phyloP scores from a whole-genome alignment of 2,888 invertebrate species.

The Xestia rhomboidea region DNA sequence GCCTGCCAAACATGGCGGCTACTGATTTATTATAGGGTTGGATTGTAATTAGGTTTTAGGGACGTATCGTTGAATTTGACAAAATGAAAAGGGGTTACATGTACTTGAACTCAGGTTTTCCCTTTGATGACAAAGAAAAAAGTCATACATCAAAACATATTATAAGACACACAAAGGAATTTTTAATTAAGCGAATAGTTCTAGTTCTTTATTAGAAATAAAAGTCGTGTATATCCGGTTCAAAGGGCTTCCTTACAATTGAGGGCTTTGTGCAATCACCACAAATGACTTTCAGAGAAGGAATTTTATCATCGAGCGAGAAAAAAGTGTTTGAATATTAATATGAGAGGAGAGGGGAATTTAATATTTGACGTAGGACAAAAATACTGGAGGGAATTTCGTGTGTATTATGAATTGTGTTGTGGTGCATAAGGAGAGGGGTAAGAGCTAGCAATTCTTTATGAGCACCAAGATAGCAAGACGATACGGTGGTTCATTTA shows the following conservation, averaged over 20 bases:
- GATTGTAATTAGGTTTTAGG: slow-evolving; percentile 6
- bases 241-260: slow-evolving; percentile 70
- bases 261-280: slow-evolving; percentile 82
- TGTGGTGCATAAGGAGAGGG: slow-evolving; percentile 70
- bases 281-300: slow-evolving; percentile 78
- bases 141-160: slow-evolving; percentile 2
- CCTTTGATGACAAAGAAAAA: slow-evolving; percentile 16
- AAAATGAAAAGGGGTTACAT: background rate
- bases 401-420: slow-evolving; percentile 80
- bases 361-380: slow-evolving; percentile 83
- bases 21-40: slow-evolving; percentile 33
- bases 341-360: slow-evolving; percentile 79
- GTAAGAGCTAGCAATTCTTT: slow-evolving; percentile 76
- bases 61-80: background rate
- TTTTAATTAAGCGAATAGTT: slow-evolving; percentile 66
- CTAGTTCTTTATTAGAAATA: slow-evolving; percentile 60
- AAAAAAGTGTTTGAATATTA: slow-evolving; percentile 83
- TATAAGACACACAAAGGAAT: slow-evolving; percentile 18
- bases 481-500: slow-evolving; percentile 22
- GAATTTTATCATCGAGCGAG: slow-evolving; percentile 74
- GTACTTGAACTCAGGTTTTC: background rate
- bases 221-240: slow-evolving; percentile 63
- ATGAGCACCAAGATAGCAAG: slow-evolving; percentile 71
- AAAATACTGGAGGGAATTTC: slow-evolving; percentile 76
- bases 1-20: slow-evolving; percentile 22